Percentiles rank a stretch among this genome's conserved stretches.
Conservation (phyloP, 2,888 invertebrate genomes). For the Norana najaformis region DNA sequence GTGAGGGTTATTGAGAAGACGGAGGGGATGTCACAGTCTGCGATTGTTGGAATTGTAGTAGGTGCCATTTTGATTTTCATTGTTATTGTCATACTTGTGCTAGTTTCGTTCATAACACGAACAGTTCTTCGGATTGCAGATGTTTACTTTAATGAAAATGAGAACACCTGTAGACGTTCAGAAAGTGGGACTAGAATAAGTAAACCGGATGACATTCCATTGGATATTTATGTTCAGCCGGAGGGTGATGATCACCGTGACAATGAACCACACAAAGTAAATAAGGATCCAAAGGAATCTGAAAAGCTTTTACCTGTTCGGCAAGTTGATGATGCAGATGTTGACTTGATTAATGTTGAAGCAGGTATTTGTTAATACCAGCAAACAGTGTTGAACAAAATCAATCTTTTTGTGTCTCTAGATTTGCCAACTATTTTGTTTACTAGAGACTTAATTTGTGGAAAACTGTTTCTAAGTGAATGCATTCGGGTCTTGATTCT, state of each 20-base stretch:
- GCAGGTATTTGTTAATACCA: background rate
- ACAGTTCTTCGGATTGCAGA: background rate
- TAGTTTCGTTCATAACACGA: background rate
- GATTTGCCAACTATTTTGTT: no score
- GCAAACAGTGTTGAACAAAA: background rate
- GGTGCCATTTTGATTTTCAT: background rate
- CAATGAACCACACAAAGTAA: background rate
- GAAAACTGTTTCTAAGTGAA: no score
- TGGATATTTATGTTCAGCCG: background rate
- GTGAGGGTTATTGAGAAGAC: background rate
- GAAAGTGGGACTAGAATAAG: background rate
- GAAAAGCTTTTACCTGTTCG: background rate
- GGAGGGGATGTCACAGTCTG: background rate
- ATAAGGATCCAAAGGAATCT: background rate
- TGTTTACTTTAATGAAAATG: background rate
- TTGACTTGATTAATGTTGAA: no score
- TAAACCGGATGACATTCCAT: no score
- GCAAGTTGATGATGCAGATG: background rate
- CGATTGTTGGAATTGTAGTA: background rate
- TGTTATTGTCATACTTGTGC: background rate
- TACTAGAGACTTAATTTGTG: no score
- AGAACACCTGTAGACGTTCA: background rate
- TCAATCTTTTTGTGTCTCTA: background rate
- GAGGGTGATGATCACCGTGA: background rate
- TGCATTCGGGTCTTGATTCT: no score